Conservation (phyloP, 2,113 vertebrate genomes). For the Tenebrosternarchus preto region DNA sequence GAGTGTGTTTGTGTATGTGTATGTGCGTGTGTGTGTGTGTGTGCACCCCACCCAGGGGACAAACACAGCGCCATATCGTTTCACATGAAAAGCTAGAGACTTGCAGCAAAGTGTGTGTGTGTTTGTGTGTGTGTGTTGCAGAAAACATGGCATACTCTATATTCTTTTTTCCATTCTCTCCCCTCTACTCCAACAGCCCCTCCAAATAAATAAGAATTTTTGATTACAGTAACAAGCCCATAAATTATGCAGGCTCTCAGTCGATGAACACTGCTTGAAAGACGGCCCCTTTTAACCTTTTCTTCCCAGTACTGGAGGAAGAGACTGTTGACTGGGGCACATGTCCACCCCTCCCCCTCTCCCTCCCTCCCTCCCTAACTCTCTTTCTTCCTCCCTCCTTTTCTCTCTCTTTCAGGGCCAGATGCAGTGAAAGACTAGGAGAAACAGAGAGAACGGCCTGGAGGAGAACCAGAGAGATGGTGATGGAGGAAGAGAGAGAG, state of each 20-base stretch:
- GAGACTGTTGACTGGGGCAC: conserved; percentile 38
- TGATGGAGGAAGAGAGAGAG: not conserved
- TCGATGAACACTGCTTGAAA: conserved; percentile 70
- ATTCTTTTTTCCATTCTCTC: conserved; percentile 18
- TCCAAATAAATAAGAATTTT: conserved; percentile 76
- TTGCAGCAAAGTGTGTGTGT: conserved; percentile 55
- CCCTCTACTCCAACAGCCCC: conserved; percentile 41
- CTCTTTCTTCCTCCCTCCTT: not conserved
- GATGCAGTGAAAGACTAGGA: not conserved
- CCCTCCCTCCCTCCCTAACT: not conserved
- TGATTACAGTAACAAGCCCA: conserved; percentile 78
- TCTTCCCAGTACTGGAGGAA: conserved; percentile 62
- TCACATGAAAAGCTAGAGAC: conserved; percentile 72
- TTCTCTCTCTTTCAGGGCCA: not conserved
- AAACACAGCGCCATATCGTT: conserved; percentile 71
- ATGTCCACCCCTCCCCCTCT: not conserved
- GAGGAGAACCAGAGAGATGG: not conserved
- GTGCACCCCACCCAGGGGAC: conserved; percentile 69
- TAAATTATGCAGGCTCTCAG: conserved; percentile 73
- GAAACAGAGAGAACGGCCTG: not conserved
- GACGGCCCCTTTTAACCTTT: conserved; percentile 72
- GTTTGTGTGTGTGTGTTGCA: conserved; percentile 3
- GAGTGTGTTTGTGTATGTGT: conserved; percentile 39
- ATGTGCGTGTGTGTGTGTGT: conserved; percentile 42
- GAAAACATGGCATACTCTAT: not conserved